Conservation (phyloP, 2,888 invertebrate species). For the Pachymerium ferrugineum region DNA sequence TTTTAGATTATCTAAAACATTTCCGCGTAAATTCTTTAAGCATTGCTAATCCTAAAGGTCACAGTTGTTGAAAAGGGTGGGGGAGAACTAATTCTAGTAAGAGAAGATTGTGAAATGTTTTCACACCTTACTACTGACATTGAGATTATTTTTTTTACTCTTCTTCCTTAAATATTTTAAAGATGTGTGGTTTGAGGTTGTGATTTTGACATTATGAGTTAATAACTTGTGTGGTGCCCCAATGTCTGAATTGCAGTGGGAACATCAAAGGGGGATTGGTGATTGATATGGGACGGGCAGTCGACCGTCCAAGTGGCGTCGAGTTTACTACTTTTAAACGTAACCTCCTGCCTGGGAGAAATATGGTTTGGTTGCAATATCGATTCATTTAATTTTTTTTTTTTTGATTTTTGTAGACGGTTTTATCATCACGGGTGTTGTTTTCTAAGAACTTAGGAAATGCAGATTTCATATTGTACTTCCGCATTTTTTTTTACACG, state of each 20-base stretch:
- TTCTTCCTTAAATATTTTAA: not conserved
- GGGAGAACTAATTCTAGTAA: too few relatives aligned
- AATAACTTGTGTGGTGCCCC: constrained; percentile 14
- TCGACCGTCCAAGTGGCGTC: constrained; percentile 4
- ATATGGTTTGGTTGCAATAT: not conserved
- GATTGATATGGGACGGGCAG: constrained; percentile 18
- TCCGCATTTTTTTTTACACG: too few relatives aligned
- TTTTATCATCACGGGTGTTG: too few relatives aligned
- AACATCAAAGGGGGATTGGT: constrained; percentile 27
- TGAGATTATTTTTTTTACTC: not conserved
- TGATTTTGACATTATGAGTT: not conserved
- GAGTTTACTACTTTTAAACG: constrained; percentile 19
- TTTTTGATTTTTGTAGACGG: too few relatives aligned
- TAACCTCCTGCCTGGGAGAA: not conserved
- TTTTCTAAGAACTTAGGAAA: too few relatives aligned
- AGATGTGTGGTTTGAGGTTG: not conserved
- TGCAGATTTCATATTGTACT: too few relatives aligned
- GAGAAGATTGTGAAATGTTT: too few relatives aligned
- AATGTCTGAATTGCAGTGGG: constrained; percentile 20
- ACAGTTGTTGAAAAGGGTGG: too few relatives aligned
- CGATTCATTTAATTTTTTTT: not conserved
- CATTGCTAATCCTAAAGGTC: too few relatives aligned
- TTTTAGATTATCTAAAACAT: too few relatives aligned
- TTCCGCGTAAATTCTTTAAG: too few relatives aligned
- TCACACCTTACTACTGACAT: not conserved